Base-by-base conservation (phyloP, 2,888 invertebrate species). In the Leptinotarsa juncta region DNA sequence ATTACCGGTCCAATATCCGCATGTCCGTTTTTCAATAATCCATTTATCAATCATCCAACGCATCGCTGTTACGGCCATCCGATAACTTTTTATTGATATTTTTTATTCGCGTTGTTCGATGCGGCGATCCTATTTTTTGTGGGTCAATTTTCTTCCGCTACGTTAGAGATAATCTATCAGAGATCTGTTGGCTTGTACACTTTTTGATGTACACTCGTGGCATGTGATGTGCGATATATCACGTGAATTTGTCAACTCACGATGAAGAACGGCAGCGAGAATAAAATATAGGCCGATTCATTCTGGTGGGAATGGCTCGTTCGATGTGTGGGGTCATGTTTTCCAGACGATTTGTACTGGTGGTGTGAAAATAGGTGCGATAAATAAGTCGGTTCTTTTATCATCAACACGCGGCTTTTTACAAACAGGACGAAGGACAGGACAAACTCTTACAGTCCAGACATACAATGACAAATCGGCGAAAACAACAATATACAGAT, bases 41-140 rank as follows among this genome's bases (percentile, higher is more conserved):
- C 80, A 74, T 78, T 73, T 81, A 84, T 84, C 84, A 84, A 84
- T 84, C 83, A 84, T 82, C 77, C 69, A 72, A 75, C 77, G 73
- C 80, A 70, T 71, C 67, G 71, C 70, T 72, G 76, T 73, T 78
- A 80, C 79, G 82, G 82, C 83, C 83, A 82, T 81, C 81, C 81
- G 83, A 82, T 81, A 69, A 72, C 67, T 77, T 77, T 77, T 77
- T 77, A 73, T 70, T 74, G 67, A 69, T 71, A 71, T 74, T 74
- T 75, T 77, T 74, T 73, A 73, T 73, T 72, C 68, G 65, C 49
- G 73, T 71, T 50, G 71, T 60, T 60, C 71, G 51, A 62, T 18
- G 60, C 50, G 53, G 65, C 50, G 53, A 65, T 68, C 74, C 77
- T 72, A 65, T 75, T 77, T 77, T 77, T 77, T 77, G 75, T 67